Percentiles rank a stretch among this genome's conserved stretches.
Evolutionary conservation across 1,140 invertebrate species (phyloP).

Genomic region (Choristoneura fumiferana): DNA sequence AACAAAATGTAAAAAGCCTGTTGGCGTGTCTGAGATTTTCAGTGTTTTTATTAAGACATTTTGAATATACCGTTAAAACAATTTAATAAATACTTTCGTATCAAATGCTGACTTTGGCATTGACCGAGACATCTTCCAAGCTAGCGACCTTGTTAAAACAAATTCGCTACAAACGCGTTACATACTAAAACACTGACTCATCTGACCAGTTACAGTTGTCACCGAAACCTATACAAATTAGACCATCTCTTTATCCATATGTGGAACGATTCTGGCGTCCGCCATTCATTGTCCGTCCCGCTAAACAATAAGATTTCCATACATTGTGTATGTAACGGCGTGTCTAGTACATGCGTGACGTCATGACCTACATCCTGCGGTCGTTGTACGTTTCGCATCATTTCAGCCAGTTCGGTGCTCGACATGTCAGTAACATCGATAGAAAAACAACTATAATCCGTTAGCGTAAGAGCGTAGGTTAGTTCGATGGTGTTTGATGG

Average conservation of each 20-base stretch:
- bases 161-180: too few species aligned
- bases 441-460: neutral
- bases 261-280: slow-evolving; percentile 11
- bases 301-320: slow-evolving; percentile 18
- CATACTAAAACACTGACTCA: neutral
- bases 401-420: slow-evolving; percentile 7
- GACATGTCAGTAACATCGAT: neutral
- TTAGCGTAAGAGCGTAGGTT: neutral
- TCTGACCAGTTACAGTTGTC: neutral
- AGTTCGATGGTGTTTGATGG: neutral
- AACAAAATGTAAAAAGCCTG: too few species aligned
- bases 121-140: too few species aligned
- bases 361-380: slow-evolving; percentile 16
- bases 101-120: too few species aligned
- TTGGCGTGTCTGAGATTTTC: too few species aligned
- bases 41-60: too few species aligned
- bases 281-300: slow-evolving; percentile 14
- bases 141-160: too few species aligned
- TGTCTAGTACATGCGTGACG: slow-evolving; percentile 8
- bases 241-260: slow-evolving; percentile 6
- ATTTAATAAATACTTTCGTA: too few species aligned
- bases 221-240: slow-evolving; percentile 4
- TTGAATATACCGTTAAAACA: too few species aligned
- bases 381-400: slow-evolving; percentile 16
- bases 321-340: slow-evolving; percentile 12